These are phyloP conservation scores for Spinus olivaceus DNA, from an alignment of 2,797 vertebrate genomes.

Conservation along the genomic window DNA sequence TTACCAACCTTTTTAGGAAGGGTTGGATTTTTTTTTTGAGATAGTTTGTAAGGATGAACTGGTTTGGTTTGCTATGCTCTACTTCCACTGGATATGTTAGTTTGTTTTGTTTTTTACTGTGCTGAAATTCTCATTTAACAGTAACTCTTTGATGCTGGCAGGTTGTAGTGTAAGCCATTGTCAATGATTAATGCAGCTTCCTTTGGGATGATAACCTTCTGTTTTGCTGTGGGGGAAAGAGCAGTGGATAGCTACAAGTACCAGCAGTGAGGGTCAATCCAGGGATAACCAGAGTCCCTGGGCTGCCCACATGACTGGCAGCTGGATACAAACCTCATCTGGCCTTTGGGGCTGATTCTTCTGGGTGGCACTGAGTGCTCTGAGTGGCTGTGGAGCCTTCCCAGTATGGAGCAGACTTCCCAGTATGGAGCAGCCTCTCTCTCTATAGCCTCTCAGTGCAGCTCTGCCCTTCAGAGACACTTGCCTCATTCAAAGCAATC, in stretches of 20 bases:
- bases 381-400: accelerated
- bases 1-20: background rate
- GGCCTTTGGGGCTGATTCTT: background rate
- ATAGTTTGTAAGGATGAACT: background rate
- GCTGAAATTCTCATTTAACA: background rate
- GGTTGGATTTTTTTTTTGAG: background rate
- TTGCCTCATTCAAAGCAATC: background rate
- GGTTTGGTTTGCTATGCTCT: background rate
- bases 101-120: background rate
- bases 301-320: background rate
- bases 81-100: background rate
- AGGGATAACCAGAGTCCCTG: background rate
- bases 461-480: background rate
- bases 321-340: accelerated
- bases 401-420: background rate
- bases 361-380: background rate
- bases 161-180: background rate
- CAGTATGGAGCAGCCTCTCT: background rate
- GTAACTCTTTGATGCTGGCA: background rate
- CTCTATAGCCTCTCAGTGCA: background rate
- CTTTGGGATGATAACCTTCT: background rate
- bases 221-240: background rate
- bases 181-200: background rate
- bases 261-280: accelerated
- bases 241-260: background rate